A percentile compares a stretch with the other conserved stretches of the same genome.
These are phyloP conservation scores for Hecatera dysodea DNA, from an alignment of 2,888 invertebrate species.

Conservation along the genomic window DNA sequence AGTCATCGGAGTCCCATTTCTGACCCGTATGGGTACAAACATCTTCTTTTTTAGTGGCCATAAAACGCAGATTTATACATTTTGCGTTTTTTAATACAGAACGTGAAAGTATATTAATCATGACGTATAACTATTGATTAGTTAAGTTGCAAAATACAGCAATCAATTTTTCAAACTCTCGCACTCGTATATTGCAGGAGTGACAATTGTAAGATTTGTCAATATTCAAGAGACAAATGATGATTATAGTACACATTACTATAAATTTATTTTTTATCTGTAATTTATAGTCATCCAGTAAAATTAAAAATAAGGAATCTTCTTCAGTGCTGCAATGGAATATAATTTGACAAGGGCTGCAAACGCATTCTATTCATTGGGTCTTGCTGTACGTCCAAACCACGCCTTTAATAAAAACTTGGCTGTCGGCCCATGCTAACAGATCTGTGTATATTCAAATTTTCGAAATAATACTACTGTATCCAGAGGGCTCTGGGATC, in stretches of 20 bases:
- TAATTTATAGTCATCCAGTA: no score
- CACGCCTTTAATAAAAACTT: no score
- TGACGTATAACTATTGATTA: neutral
- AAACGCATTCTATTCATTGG: no score
- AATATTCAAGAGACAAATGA: neutral
- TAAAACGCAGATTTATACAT: conserved; percentile 18
- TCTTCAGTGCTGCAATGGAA: no score
- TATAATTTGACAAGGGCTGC: no score
- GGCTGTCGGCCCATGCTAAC: no score
- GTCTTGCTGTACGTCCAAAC: no score
- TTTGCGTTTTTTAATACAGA: conserved; percentile 10
- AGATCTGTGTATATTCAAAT: no score
- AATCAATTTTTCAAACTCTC: neutral
- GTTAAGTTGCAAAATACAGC: neutral
- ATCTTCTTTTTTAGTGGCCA: conserved; percentile 41
- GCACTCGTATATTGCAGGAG: neutral
- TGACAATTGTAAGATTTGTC: neutral
- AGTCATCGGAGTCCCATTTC: conserved; percentile 42
- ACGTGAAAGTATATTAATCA: conserved; percentile 15
- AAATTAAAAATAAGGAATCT: no score
- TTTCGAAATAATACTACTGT: no score
- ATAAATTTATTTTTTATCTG: no score
- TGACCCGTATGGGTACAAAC: conserved; percentile 46
- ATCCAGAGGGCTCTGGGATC: no score
- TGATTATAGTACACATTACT: neutral